These are phyloP conservation scores for Mystacides longicornis DNA, from an alignment of 2,888 invertebrate species.

Conservation along the genomic window DNA sequence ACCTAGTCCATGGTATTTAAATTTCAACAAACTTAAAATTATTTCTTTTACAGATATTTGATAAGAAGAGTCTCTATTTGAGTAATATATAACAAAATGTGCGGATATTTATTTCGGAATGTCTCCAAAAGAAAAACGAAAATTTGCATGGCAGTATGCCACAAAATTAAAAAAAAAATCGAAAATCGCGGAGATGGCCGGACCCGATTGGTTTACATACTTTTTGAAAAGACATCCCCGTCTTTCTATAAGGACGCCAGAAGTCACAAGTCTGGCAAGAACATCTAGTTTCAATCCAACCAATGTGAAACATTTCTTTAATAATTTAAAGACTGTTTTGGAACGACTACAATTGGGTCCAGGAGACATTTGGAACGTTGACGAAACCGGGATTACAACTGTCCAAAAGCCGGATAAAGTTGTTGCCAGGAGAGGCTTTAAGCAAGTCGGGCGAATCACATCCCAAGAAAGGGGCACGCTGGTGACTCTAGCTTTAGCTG, in stretches of 20 bases:
- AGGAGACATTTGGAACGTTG: slow-evolving; percentile 32
- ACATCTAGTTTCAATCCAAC: slow-evolving; percentile 5
- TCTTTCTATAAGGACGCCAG: slow-evolving; percentile 6
- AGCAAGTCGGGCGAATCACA: slow-evolving; percentile 32
- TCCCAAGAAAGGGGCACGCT: slow-evolving; percentile 32
- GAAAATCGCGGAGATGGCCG: slow-evolving; percentile 2
- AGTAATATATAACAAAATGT: neutral
- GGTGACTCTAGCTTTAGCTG: slow-evolving; percentile 30
- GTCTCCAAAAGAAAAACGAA: slow-evolving; percentile 3
- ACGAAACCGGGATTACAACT: slow-evolving; percentile 33
- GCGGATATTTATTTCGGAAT: slow-evolving; percentile 3
- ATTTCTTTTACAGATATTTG: slow-evolving; percentile 4
- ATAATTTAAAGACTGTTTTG: slow-evolving; percentile 4
- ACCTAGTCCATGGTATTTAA: no score
- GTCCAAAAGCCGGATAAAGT: slow-evolving; percentile 33
- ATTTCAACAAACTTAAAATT: no score
- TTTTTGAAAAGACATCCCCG: slow-evolving; percentile 6
- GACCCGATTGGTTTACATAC: slow-evolving; percentile 6
- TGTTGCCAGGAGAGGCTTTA: slow-evolving; percentile 31
- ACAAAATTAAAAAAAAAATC: slow-evolving; percentile 1
- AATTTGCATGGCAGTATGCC: slow-evolving; percentile 5
- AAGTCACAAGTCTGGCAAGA: slow-evolving; percentile 10
- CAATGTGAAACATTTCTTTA: slow-evolving; percentile 7
- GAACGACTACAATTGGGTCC: slow-evolving; percentile 17
- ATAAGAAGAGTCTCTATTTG: slow-evolving; percentile 2